A percentile compares a stretch with the other conserved stretches of the same genome.
phyloP scores from a whole-genome alignment of 2,113 vertebrate species.

The Perca schrenkii region DNA sequence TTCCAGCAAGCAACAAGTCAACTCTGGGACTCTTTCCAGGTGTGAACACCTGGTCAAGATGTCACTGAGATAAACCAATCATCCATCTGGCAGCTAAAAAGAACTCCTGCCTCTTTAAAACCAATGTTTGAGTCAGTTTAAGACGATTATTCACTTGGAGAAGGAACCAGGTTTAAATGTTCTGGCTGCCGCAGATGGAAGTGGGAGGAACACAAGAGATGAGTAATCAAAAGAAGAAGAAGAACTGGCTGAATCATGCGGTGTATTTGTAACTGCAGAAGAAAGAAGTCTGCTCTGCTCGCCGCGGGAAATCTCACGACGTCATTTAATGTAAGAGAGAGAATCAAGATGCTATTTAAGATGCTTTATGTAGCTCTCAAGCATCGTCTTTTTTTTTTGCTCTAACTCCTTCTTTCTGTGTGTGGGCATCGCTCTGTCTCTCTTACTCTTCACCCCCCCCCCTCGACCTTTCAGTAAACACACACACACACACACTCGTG shows the following conservation, averaged over 20 bases:
- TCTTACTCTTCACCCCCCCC: neutral
- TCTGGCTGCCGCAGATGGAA: slow-evolving; percentile 35
- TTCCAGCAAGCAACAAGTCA: no score
- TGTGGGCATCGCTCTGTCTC: slow-evolving; percentile 39
- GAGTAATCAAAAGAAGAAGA: slow-evolving; percentile 37
- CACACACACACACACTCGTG: neutral
- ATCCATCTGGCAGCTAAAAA: neutral
- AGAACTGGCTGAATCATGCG: slow-evolving; percentile 19
- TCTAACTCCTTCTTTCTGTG: slow-evolving; percentile 33
- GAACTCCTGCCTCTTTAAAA: neutral
- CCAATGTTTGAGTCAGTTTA: neutral
- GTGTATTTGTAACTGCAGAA: neutral
- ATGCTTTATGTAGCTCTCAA: neutral
- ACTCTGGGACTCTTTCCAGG: neutral
- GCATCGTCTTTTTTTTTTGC: slow-evolving; percentile 3
- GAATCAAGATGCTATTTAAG: slow-evolving; percentile 8
- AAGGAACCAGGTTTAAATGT: slow-evolving; percentile 1
- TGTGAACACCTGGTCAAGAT: neutral
- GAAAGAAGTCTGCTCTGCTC: neutral
- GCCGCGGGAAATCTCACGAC: neutral
- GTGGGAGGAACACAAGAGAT: slow-evolving; percentile 50
- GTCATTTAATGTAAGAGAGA: slow-evolving; percentile 23
- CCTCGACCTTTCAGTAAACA: neutral
- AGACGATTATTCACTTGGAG: neutral
- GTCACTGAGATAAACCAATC: neutral